Evolutionary conservation across 2,113 vertebrate genomes (phyloP), one percentile per base, ranked within the genome.

Genomic region (Limnothrissa miodon): DNA sequence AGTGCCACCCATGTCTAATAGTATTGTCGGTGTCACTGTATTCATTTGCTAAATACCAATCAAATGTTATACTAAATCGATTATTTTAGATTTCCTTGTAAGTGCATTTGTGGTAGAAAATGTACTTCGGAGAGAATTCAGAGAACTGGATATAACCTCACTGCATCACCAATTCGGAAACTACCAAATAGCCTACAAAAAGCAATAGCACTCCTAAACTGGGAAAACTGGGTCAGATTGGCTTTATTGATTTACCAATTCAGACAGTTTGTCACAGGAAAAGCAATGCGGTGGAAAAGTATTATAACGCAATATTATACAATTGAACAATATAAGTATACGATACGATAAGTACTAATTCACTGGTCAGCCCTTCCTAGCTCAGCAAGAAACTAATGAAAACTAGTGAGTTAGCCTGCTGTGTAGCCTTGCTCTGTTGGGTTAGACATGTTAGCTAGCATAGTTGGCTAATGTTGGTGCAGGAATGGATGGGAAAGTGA

Each of bases 81-180:
- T 62, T 1, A 70, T 70, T 11, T 29, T 11, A 13, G n/a, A 11
- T 70, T 33, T 11, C 0, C 62, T 70, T 70, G n/a, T 33, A 70
- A 70, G 62, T 9, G 9, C 25, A 66, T 7, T 29, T 10, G n/a
- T 9, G n/a, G n/a, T n/a, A n/a, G n/a, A n/a, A n/a, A n/a, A n/a
- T n/a, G n/a, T n/a, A n/a, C n/a, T n/a, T n/a, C n/a, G n/a, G n/a
- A n/a, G n/a, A n/a, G n/a, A n/a, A n/a, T n/a, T n/a, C n/a, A n/a
- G n/a, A n/a, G n/a, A n/a, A n/a, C n/a, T n/a, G n/a, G 25, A 59
- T 59, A 66, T 70, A 70, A 70, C n/a, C 59, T 33, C n/a, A 70
- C n/a, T 33, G 25, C n/a, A 66, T 29, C 29, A 11, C 59, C 7
- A 66, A 33, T 66, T 33, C 5, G 25, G 5, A 7, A 59, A n/a